These are phyloP conservation scores for Pachyrhynchus sulphureomaculatus DNA, from an alignment of 1,140 invertebrate species.

Conservation along the genomic window DNA sequence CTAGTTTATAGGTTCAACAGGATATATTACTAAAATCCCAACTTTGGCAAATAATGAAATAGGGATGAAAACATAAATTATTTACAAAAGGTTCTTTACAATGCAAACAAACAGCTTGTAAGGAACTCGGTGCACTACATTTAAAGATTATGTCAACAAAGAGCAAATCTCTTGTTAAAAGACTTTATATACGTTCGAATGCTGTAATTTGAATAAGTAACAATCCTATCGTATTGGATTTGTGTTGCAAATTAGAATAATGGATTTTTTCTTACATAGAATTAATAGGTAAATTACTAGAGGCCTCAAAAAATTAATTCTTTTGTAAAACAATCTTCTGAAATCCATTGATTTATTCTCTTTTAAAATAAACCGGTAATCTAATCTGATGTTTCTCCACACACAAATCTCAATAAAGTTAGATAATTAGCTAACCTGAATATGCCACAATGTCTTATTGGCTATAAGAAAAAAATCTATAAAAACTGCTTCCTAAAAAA, in stretches of 20 bases:
- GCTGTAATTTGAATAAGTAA: not conserved
- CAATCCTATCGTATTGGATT: not conserved
- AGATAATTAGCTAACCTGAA: too few relatives aligned
- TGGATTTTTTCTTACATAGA: too few relatives aligned
- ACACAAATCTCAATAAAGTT: too few relatives aligned
- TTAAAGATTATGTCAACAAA: not conserved
- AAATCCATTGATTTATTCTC: too few relatives aligned
- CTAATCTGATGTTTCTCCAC: too few relatives aligned
- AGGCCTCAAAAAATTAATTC: too few relatives aligned
- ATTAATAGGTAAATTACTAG: too few relatives aligned
- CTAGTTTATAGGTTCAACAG: not conserved
- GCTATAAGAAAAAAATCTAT: too few relatives aligned
- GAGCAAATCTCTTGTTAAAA: not conserved
- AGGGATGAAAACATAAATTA: conserved; percentile 2
- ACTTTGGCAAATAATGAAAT: conserved; percentile 1
- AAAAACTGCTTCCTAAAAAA: too few relatives aligned
- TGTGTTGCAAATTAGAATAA: not conserved
- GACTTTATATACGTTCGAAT: conserved; percentile 3
- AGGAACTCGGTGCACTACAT: not conserved
- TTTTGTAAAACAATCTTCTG: too few relatives aligned
- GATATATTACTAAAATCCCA: conserved; percentile 4
- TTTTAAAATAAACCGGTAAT: too few relatives aligned
- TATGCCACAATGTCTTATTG: too few relatives aligned
- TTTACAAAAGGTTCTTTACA: conserved; percentile 7
- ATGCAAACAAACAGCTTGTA: conserved; percentile 8